Conservation (phyloP, 2,888 invertebrate species). For the Lepidocyrtinus sp. region DNA sequence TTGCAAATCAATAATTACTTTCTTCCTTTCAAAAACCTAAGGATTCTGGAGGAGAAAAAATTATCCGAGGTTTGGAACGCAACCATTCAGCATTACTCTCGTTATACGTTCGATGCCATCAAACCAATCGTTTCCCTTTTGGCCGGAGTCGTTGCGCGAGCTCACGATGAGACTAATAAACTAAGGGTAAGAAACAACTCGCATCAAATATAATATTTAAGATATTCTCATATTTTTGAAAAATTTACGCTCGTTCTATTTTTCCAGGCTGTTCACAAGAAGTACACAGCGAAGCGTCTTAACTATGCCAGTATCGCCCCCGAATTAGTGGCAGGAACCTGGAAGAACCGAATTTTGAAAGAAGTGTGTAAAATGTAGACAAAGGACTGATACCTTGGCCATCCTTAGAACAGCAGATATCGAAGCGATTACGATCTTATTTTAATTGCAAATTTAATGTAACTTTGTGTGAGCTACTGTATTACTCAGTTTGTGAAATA, state of each 20-base stretch:
- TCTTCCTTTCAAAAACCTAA: slow-evolving; percentile 25
- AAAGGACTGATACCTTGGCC: too few species aligned
- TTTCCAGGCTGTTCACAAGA: slow-evolving; percentile 66
- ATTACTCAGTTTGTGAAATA: too few species aligned
- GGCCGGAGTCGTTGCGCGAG: slow-evolving; percentile 80
- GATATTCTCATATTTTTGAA: background rate
- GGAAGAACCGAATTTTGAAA: slow-evolving; percentile 57
- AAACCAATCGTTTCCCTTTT: slow-evolving; percentile 80
- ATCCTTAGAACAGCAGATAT: too few species aligned
- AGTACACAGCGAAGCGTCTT: slow-evolving; percentile 65
- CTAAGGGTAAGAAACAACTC: slow-evolving; percentile 74
- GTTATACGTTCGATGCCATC: slow-evolving; percentile 81
- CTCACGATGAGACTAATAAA: slow-evolving; percentile 78
- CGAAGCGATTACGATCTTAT: too few species aligned
- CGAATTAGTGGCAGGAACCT: slow-evolving; percentile 55
- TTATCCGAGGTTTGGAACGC: slow-evolving; percentile 80
- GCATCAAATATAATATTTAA: background rate
- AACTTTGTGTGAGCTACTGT: too few species aligned
- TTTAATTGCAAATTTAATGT: too few species aligned
- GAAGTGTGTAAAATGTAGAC: slow-evolving; percentile 46
- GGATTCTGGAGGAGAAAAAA: slow-evolving; percentile 72
- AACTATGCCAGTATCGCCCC: slow-evolving; percentile 60
- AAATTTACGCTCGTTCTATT: background rate
- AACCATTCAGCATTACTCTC: slow-evolving; percentile 83
- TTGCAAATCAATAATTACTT: background rate